phyloP scores from a whole-genome alignment of 2,113 vertebrate species.

The Phalacrocorax brasilianus region DNA sequence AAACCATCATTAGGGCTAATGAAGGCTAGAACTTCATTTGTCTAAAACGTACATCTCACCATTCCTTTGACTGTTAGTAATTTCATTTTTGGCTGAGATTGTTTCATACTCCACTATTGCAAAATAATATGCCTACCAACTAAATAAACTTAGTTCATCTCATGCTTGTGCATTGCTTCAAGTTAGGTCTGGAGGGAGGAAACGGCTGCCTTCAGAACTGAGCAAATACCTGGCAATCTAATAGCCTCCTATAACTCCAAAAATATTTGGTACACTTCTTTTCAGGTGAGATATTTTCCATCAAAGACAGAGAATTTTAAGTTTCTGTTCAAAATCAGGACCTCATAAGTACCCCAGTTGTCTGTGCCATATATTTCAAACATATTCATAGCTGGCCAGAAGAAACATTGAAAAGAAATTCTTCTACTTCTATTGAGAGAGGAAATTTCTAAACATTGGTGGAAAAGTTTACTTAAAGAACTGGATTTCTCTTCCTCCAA shows the following conservation, averaged over 20 bases:
- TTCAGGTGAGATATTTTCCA: not conserved
- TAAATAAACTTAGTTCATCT: not conserved
- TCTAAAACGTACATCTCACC: not conserved
- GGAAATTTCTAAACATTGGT: not conserved
- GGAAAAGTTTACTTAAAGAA: not conserved
- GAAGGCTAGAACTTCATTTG: not conserved
- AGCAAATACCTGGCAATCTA: not conserved
- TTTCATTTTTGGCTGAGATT: not conserved
- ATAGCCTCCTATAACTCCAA: not conserved
- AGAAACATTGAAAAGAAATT: not conserved
- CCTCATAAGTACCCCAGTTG: not conserved
- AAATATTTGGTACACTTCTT: not conserved
- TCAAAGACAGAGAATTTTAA: not conserved
- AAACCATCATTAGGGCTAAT: not conserved
- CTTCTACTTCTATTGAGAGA: not conserved
- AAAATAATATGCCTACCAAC: not conserved
- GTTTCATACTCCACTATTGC: not conserved
- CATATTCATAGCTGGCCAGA: not conserved
- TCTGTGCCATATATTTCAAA: not conserved
- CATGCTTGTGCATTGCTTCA: not conserved
- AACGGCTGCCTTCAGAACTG: not conserved
- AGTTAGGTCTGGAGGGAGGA: not conserved
- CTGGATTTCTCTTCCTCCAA: not conserved
- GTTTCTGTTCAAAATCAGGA: not conserved
- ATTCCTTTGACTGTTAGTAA: not conserved